phyloP scores from a whole-genome alignment of 1,140 invertebrate species.

The silkworm (Bombyx mori) region DNA sequence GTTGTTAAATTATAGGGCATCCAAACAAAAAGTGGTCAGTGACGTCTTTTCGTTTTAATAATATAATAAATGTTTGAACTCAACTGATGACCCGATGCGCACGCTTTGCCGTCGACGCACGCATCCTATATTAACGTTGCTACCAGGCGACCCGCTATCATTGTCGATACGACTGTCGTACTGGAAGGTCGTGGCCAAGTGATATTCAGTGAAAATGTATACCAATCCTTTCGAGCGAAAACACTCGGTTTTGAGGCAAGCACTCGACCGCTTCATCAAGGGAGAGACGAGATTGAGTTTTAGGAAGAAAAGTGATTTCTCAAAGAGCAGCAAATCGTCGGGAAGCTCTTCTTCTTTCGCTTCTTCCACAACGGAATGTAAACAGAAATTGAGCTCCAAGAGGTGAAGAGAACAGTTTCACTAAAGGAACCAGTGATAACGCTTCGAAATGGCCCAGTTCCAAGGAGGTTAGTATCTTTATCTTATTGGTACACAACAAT shows the following conservation, averaged over 20 bases:
- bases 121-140: constrained; percentile 25
- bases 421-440: neutral
- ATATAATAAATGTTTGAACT: constrained; percentile 11
- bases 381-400: constrained; percentile 34
- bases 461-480: neutral
- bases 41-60: no score
- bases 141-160: constrained; percentile 20
- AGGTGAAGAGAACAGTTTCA: constrained; percentile 33
- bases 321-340: constrained; percentile 26
- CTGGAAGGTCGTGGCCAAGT: constrained; percentile 26
- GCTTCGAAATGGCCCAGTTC: neutral
- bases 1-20: no score
- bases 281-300: constrained; percentile 48
- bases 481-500: neutral
- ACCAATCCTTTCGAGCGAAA: constrained; percentile 64
- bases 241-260: constrained; percentile 55
- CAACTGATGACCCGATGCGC: constrained; percentile 14
- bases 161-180: constrained; percentile 20
- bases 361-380: constrained; percentile 1
- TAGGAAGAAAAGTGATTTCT: constrained; percentile 36
- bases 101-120: constrained; percentile 19
- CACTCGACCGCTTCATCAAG: constrained; percentile 48
- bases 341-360: constrained; percentile 36
- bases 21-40: no score
- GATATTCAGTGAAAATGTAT: constrained; percentile 38